Evolutionary conservation across 2,888 invertebrate genomes (phyloP), one percentile per base, ranked within the genome.

Genomic region (Drosophila sordidula): DNA sequence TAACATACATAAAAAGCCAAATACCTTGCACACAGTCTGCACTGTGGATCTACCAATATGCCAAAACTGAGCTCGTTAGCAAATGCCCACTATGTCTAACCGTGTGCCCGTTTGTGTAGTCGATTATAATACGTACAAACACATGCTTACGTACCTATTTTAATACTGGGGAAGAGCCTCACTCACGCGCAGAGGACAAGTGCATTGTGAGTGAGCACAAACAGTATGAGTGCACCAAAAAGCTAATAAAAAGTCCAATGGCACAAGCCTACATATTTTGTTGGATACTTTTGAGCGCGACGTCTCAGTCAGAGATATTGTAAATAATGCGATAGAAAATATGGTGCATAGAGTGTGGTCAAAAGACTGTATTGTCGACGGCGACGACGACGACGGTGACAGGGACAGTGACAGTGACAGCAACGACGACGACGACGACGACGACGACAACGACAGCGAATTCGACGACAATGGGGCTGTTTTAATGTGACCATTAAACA

Each of bases 401-500:
- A 29, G 22, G 39, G 26, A 55, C 42, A n/a, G 34, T 32, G 25
- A 41, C 55, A 46, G 22, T 22, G 16, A 39, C 59, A 32, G 14
- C 14, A 45, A 50, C 39, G 8, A 16, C 63, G 62, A 52, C 65
- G 46, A 57, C 18, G 18, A 18, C 1, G 18, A 18, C 18, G 18
- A 18, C 18, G 2, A 18, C 18, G 18, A 18, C 18, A 18, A 2
- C 18, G 9, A 22, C 63, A 64, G 50, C 65, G 46, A 57, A 62
- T 67, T 54, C 70, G 51, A 61, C 78, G 74, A 85, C 78, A 86
- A 83, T 87, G 75, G 87, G 85, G 75, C 87, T 83, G 88, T 89
- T 84, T 89, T 88, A 89, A 89, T 88, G 80, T 77, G 79, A 74
- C 77, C 87, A 88, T 87, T 87, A 89, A 87, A 87, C 89, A 87